Percentiles rank a stretch among this genome's conserved stretches.
Evolutionary conservation across 2,113 vertebrate species (phyloP).

Genomic region (Neomonachus schauinslandi): DNA sequence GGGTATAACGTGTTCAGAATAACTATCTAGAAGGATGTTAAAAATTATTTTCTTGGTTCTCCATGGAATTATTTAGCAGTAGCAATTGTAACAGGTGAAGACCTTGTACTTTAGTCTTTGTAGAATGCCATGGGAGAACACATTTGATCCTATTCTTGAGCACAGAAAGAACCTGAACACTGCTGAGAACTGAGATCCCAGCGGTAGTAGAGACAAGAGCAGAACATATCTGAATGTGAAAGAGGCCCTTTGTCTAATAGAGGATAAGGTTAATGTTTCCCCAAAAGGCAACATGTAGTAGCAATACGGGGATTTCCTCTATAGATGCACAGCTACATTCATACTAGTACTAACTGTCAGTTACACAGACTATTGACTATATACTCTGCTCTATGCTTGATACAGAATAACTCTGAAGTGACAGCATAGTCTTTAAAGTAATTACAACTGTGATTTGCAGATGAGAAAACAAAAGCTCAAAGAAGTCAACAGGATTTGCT

Average conservation of each 20-base stretch:
- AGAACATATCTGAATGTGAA: not conserved
- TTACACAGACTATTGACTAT: not conserved
- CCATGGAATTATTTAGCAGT: not conserved
- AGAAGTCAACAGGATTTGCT: not conserved
- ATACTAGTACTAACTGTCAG: not conserved
- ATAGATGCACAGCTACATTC: no score
- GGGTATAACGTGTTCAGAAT: not conserved
- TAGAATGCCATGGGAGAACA: not conserved
- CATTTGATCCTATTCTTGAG: not conserved
- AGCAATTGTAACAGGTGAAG: not conserved
- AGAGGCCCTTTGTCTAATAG: not conserved
- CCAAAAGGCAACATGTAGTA: not conserved
- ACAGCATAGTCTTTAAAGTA: not conserved
- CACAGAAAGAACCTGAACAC: not conserved
- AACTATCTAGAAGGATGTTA: not conserved
- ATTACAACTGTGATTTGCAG: not conserved
- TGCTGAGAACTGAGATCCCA: not conserved
- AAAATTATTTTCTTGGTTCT: not conserved
- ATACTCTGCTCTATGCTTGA: not conserved
- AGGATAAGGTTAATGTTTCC: no score
- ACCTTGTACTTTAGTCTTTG: not conserved
- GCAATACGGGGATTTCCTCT: not conserved
- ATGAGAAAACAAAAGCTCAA: not conserved
- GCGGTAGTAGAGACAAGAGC: not conserved
- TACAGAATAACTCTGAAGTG: not conserved